Evolutionary conservation across 2,797 vertebrate genomes (phyloP).

Genomic region (Nyctibius grandis): DNA sequence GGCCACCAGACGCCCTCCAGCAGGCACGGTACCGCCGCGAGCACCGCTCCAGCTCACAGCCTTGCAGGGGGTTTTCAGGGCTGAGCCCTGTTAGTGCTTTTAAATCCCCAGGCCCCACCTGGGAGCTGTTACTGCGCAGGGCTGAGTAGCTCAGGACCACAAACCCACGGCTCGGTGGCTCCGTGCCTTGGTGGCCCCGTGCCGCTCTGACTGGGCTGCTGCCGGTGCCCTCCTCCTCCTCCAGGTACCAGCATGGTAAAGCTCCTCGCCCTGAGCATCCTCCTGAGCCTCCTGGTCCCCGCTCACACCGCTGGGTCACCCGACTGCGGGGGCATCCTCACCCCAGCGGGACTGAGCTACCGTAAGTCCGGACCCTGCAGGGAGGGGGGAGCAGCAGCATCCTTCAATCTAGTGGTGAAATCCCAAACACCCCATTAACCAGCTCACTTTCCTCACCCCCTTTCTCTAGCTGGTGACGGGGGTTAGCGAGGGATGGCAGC

Average conservation of each 20-base stretch:
- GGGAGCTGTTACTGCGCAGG: not conserved
- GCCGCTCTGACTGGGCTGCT: fast-evolving
- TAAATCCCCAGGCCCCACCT: fast-evolving
- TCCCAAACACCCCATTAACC: fast-evolving
- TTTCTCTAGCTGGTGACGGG: not conserved
- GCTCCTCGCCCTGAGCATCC: not conserved
- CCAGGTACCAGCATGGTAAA: fast-evolving
- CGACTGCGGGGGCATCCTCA: constrained; percentile 6
- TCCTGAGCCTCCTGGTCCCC: constrained; percentile 15
- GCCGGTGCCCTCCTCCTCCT: not conserved
- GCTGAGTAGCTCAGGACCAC: not conserved
- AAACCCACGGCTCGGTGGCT: fast-evolving
- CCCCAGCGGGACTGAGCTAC: not conserved
- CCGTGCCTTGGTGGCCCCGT: fast-evolving
- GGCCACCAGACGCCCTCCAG: not conserved
- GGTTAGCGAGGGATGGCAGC: fast-evolving
- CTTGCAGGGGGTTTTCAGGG: not conserved
- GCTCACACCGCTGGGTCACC: not conserved
- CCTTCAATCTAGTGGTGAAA: fast-evolving
- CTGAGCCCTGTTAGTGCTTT: not conserved
- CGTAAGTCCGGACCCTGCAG: not conserved
- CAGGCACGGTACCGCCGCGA: fast-evolving
- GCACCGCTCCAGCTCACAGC: not conserved
- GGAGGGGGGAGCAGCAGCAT: not conserved
- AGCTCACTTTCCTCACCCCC: not conserved